Evolutionary conservation across 1,140 invertebrate genomes (phyloP), one percentile per base, ranked within the genome.

Genomic region (Magallana gigas): DNA sequence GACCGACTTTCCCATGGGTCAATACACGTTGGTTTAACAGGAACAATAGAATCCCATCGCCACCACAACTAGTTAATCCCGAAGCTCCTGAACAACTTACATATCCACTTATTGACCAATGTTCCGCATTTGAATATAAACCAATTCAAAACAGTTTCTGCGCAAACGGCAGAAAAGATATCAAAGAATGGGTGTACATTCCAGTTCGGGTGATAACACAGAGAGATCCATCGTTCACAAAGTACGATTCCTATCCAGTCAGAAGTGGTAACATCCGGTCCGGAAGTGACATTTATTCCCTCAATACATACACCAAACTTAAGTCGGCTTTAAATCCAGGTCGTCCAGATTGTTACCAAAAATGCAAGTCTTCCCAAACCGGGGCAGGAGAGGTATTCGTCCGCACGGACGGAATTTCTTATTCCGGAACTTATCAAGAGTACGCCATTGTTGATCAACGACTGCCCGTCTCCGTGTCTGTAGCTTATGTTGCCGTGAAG

Each of bases 391-490:
- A 90, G 62, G 89, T 93, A 36, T 93, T 90, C 62, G 82, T 94
- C 64, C 88, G 88, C 11, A 92, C 92, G 11, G 87, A 88, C 16
- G 93, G 93, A 29, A 85, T 93, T 11, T 92, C 92, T 86, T 94
- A 94, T 84, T 90, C 92, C 71, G 93, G 93, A 9, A 87, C 84
- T 14, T 94, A 94, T 84, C 91, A 91, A 80, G 93, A 94, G 76
- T 92, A 92, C 36, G 89, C 93, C 36, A 91, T 94, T 57, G 89
- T 93, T 48, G 93, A 94, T 60, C 90, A 91, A 59, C 83, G 93
- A 57, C 90, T 93, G 23, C 90, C 92, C 23, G 91, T 92, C 8
- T 92, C 93, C 2, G 90, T 92, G 48, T 87, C 91, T 56, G 91
- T 92, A 12, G 91, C 92, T 8, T 93, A 93, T 87, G 85, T 93